A percentile compares a stretch with the other conserved stretches of the same genome.
Evolutionary conservation across 2,797 vertebrate genomes (phyloP).

Genomic region (Aphelocoma californica): DNA sequence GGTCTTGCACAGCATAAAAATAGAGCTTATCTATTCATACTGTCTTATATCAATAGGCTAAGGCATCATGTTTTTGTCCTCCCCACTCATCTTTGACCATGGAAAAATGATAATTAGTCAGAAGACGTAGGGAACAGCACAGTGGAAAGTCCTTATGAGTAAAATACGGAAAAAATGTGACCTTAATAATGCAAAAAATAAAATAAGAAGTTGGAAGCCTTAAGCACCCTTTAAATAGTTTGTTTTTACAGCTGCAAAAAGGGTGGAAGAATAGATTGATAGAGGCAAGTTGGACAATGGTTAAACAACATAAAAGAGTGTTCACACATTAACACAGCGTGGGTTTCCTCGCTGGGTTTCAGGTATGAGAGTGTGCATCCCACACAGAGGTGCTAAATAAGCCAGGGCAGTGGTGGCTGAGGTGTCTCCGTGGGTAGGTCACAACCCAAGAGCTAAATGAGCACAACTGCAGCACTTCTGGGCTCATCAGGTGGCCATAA

Average conservation of each 20-base stretch:
- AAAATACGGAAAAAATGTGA: background rate
- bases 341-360: background rate
- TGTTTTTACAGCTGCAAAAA: background rate
- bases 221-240: background rate
- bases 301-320: background rate
- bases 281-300: background rate
- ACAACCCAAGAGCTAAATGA: background rate
- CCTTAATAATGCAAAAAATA: background rate
- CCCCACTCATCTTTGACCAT: background rate
- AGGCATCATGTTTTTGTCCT: background rate
- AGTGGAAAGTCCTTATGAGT: background rate
- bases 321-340: background rate
- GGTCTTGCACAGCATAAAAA: background rate
- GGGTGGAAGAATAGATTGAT: background rate
- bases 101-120: background rate
- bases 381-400: rapidly evolving
- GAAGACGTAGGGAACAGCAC: background rate
- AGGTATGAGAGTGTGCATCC: rapidly evolving
- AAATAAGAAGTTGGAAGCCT: background rate
- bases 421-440: background rate
- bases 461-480: background rate
- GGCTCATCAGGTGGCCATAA: background rate
- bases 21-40: background rate
- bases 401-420: background rate
- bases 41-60: background rate